Percentiles rank a stretch among this genome's conserved stretches.
phyloP scores from a whole-genome alignment of 2,888 invertebrate species.

The Pandemis corylana region DNA sequence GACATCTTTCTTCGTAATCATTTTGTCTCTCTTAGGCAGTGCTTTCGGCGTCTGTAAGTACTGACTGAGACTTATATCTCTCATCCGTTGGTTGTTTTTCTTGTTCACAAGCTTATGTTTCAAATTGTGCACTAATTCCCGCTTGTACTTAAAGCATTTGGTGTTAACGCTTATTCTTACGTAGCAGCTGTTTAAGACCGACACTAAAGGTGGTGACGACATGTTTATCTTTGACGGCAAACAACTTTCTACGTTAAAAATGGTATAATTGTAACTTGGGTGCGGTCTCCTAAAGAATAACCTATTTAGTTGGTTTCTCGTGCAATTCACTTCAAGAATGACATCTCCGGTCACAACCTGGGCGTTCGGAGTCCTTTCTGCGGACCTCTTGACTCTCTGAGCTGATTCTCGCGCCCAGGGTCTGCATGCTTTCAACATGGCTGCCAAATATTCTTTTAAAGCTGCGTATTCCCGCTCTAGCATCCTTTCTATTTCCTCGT shows the following conservation, averaged over 20 bases:
- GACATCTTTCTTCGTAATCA: background rate
- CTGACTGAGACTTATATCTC: constrained; percentile 39
- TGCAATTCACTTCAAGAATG: constrained; percentile 58
- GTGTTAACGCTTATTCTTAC: constrained; percentile 51
- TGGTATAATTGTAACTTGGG: constrained; percentile 49
- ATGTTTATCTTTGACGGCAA: constrained; percentile 49
- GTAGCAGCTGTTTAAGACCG: constrained; percentile 59
- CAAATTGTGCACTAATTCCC: constrained; percentile 50
- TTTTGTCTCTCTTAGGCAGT: background rate
- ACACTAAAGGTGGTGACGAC: constrained; percentile 44
- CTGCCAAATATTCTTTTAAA: constrained; percentile 61
- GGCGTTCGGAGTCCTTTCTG: constrained; percentile 31
- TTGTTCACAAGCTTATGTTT: constrained; percentile 58
- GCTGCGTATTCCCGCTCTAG: constrained; percentile 60
- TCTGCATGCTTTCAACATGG: constrained; percentile 55
- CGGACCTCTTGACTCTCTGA: constrained; percentile 40
- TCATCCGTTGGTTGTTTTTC: constrained; percentile 39
- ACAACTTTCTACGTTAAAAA: constrained; percentile 57
- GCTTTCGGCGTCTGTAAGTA: constrained; percentile 40
- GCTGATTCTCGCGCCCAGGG: constrained; percentile 53
- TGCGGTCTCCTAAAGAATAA: constrained; percentile 58
- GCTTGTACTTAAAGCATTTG: constrained; percentile 46
- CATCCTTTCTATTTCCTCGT: constrained; percentile 51
- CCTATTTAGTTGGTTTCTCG: constrained; percentile 57
- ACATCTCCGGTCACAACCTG: constrained; percentile 46